Percentiles rank a stretch among this genome's conserved stretches.
Conservation (phyloP, 1,140 invertebrate species). For the Asbolus verrucosus region DNA sequence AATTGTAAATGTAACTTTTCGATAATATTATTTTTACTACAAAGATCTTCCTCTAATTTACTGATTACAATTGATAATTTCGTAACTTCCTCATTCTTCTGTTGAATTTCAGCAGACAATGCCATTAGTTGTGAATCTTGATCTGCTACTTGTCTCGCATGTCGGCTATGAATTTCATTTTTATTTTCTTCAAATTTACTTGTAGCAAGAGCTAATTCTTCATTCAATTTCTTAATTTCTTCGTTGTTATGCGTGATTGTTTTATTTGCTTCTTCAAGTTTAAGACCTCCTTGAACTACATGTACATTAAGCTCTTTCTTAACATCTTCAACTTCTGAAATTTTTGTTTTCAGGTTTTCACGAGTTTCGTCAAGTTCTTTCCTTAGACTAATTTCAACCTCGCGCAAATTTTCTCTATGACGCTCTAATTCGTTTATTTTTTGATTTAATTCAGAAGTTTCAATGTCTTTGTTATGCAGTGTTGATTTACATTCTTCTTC, state of each 20-base stretch:
- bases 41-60: conserved; percentile 46
- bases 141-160: conserved; percentile 21
- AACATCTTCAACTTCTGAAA: conserved; percentile 67
- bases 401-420: conserved; percentile 52
- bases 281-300: conserved; percentile 24
- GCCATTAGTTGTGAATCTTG: conserved; percentile 55
- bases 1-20: conserved; percentile 43
- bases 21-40: conserved; percentile 39
- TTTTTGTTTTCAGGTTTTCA: conserved; percentile 63
- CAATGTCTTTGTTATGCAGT: conserved; percentile 64
- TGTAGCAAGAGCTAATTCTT: conserved; percentile 66
- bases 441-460: conserved; percentile 63
- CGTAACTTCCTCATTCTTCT: conserved; percentile 62
- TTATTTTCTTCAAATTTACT: conserved; percentile 64
- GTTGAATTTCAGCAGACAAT: conserved; percentile 65
- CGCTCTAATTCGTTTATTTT: conserved; percentile 51
- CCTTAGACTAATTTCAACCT: conserved; percentile 52
- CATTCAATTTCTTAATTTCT: conserved; percentile 67
- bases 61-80: conserved; percentile 27
- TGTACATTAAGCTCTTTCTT: conserved; percentile 49
- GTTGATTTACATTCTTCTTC: conserved; percentile 65
- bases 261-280: conserved; percentile 57
- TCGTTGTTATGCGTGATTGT: conserved; percentile 67
- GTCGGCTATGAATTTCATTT: conserved; percentile 50
- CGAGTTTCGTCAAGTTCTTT: conserved; percentile 54